phyloP scores from a whole-genome alignment of 2,113 vertebrate genomes.

The Serinus canaria region DNA sequence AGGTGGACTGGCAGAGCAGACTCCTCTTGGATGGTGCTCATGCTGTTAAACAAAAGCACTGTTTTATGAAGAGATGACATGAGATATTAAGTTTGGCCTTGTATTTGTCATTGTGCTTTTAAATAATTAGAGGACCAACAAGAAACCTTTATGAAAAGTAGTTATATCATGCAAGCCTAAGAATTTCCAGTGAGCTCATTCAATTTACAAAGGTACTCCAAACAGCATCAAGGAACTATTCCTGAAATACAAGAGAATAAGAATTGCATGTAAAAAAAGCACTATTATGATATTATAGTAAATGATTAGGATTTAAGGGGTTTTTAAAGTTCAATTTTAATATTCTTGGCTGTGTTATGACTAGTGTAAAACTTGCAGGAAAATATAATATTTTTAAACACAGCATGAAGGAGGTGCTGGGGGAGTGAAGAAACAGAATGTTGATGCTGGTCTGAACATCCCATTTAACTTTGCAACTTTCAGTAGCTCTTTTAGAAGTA shows the following conservation, averaged over 20 bases:
- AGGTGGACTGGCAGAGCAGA: neutral
- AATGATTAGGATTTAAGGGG: neutral
- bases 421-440: neutral
- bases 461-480: neutral
- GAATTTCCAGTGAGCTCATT: conserved; percentile 40
- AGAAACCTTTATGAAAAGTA: conserved; percentile 31
- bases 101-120: conserved; percentile 49
- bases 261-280: neutral
- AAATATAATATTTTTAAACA: neutral
- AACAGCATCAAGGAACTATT: neutral
- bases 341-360: neutral
- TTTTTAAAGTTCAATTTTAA: neutral
- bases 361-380: neutral
- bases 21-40: neutral
- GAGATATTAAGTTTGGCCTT: conserved; percentile 36
- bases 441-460: neutral
- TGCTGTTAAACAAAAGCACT: neutral
- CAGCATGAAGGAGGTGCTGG: neutral
- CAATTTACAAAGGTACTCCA: conserved; percentile 3
- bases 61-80: conserved; percentile 21
- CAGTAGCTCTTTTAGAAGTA: neutral
- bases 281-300: neutral
- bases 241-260: neutral
- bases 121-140: conserved; percentile 16
- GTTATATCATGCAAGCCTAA: conserved; percentile 22